Evolutionary conservation across 2,888 invertebrate species (phyloP).

Genomic region (Acanthosepion lycidas): DNA sequence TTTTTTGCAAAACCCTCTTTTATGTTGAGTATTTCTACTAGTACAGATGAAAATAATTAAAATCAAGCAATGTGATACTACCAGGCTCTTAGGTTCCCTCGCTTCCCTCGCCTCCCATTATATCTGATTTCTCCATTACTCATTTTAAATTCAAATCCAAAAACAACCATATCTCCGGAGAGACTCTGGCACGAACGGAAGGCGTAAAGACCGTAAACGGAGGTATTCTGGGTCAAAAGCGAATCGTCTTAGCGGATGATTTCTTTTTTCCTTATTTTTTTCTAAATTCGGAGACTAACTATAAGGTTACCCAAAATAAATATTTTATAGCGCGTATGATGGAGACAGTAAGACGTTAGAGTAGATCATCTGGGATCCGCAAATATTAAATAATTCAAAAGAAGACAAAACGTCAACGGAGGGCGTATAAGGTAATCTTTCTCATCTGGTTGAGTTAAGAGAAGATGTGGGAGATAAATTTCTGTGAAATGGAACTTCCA

Average conservation of each 20-base stretch:
- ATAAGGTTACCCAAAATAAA: not conserved
- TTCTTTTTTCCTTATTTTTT: not conserved
- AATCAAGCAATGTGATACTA: not conserved
- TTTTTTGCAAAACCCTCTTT: no score
- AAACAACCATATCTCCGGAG: not conserved
- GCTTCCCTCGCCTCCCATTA: not conserved
- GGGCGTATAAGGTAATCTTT: not conserved
- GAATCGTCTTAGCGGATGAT: no score
- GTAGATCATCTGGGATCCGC: not conserved
- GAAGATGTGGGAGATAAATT: no score
- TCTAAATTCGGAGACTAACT: not conserved
- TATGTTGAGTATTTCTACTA: no score
- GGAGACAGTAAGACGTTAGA: not conserved
- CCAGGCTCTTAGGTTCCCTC: not conserved
- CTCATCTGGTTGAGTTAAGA: not conserved
- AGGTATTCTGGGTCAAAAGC: no score
- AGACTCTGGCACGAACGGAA: not conserved
- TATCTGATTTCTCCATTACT: not conserved
- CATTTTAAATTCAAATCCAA: not conserved
- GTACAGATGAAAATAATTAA: not conserved
- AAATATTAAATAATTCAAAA: not conserved
- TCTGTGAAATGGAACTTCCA: no score
- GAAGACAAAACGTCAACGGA: not conserved
- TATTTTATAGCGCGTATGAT: not conserved
- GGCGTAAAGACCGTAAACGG: not conserved